Evolutionary conservation across 53 echinoderm and acorn worm genomes (phyloP), one percentile per base, ranked within the genome.

Genomic region (Echinometra lucunter): DNA sequence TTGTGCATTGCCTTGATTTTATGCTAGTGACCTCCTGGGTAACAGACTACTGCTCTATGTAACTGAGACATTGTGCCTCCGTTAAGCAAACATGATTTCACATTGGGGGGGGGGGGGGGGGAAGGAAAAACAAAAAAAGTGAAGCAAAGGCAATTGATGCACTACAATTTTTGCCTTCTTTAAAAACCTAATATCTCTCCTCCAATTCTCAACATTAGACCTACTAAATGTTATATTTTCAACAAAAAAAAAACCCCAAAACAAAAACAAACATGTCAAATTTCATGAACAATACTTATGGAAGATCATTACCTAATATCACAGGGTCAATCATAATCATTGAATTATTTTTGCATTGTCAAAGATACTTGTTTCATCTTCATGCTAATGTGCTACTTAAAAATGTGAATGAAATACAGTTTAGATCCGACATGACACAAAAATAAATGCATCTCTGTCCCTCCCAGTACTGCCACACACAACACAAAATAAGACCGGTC

Each of bases 401-500:
- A 78, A 78, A 78, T 40, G 78, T 78, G 42, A 78, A 78, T 40
- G 38, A 1, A 19, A 19, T 78, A 78, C 78, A 78, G 18, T 78
- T 38, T 78, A 78, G 42, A 38, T 88, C 55, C 28, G 66, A 56
- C 90, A 58, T 60, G 58, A 90, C 90, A 90, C 90, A 90, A 88
- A 83, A 88, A 88, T 88, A 88, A 56, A 88, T 49, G 38, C 38
- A 78, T 78, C 78, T 88, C 57, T 90, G 90, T 57, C 28, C 60
- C 37, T 63, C 35, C 40, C 58, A 90, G 90, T 90, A 90, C 90
- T 90, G 90, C 58, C 58, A 92, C 67, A 45, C 23, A 78, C 40
- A 38, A 42, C 78, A 28, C 92, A 45, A 67, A 10, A 28, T 72
- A 21, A 15, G 44, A 45, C 40, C 15, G 83, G 58, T 94, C 88